Evolutionary conservation across 2,797 vertebrate genomes (phyloP).

Genomic region (Takifugu rubripes): DNA sequence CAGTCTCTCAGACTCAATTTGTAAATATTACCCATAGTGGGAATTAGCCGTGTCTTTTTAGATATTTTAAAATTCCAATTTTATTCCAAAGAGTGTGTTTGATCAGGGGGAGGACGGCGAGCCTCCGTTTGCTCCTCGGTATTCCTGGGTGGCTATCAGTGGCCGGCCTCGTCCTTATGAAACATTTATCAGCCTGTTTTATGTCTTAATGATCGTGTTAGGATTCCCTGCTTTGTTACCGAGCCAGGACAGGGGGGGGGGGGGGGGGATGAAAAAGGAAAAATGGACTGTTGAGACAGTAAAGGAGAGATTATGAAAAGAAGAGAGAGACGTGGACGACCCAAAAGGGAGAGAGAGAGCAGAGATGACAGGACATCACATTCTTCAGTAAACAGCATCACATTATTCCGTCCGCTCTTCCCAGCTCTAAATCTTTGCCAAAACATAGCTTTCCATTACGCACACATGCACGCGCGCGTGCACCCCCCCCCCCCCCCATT

Average conservation of each 20-base stretch:
- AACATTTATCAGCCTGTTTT: conserved; percentile 81
- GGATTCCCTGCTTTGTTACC: conserved; percentile 77
- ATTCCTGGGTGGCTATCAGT: conserved; percentile 76
- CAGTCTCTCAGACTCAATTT: conserved; percentile 74
- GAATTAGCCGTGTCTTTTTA: conserved; percentile 74
- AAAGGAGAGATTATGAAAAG: conserved; percentile 42
- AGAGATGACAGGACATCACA: conserved; percentile 64
- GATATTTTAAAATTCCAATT: conserved; percentile 78
- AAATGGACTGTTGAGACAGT: conserved; percentile 42
- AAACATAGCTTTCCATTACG: conserved; percentile 72
- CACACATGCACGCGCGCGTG: conserved; percentile 33
- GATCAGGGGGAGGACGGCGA: conserved; percentile 58
- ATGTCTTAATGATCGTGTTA: conserved; percentile 82
- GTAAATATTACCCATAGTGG: conserved; percentile 80
- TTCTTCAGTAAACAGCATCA: conserved; percentile 69
- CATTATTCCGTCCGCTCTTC: conserved; percentile 70
- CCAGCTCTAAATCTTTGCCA: conserved; percentile 71
- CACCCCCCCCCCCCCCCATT: conserved; percentile 61
- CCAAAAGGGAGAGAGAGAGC: conserved; percentile 45
- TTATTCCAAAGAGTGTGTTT: conserved; percentile 72
- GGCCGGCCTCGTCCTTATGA: conserved; percentile 78
- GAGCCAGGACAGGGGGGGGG: conserved; percentile 46
- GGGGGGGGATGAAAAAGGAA: neutral
- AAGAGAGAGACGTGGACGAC: conserved; percentile 48
- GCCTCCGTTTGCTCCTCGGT: conserved; percentile 58